Base-by-base conservation (phyloP, 2,797 vertebrate genomes). In the Sebastes iracundus region DNA sequence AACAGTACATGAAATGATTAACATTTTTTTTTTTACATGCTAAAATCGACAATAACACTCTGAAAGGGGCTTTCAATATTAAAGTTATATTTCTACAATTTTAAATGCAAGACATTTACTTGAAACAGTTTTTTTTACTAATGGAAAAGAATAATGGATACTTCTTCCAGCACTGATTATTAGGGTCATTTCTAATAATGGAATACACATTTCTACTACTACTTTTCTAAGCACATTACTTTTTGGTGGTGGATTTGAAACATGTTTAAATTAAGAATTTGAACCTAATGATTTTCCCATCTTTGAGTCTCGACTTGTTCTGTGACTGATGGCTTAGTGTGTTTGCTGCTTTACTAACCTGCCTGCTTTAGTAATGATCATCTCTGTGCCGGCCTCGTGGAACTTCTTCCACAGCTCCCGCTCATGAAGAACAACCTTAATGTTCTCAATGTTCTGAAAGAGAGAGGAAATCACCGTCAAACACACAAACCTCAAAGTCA, bases 321-420 rank as follows among this genome's bases (percentile, higher is more conserved):
- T n/a, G 7, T 30, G 25, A 27, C 9, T 25, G 72, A 60, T 42
- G 6, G 23, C 38, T n/a, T 16, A 58, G 10, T 32, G 33, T 27
- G 22, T 72, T 27, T 1, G 33, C 42, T 70, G 81, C 32, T 82
- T 30, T 56, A 96, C 97, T 93, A 63, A 97, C 97, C 98, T 98
- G 94, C 98, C 98, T 74, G 98, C 98, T 95, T 99, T 99, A 42
- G 98, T 99, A 89, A 99, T 99, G 93, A 99, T 99, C 98, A 99
- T 99, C 94, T 99, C 98, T 0, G 98, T 99, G 70, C 98, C 97
- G 3, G 97, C 97, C 90, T 99, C 98, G 55, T 99, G 97, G 87
- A 99, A 99, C 94, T 97, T 98, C 96, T 98, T 99, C 98, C 98
- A 99, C 84, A 99, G 96, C 69, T 99, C 98, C 87, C 97, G 96